Conservation (phyloP, 37 sponge, comb jelly and placozoan genomes). For the Eunapius fragilis region DNA sequence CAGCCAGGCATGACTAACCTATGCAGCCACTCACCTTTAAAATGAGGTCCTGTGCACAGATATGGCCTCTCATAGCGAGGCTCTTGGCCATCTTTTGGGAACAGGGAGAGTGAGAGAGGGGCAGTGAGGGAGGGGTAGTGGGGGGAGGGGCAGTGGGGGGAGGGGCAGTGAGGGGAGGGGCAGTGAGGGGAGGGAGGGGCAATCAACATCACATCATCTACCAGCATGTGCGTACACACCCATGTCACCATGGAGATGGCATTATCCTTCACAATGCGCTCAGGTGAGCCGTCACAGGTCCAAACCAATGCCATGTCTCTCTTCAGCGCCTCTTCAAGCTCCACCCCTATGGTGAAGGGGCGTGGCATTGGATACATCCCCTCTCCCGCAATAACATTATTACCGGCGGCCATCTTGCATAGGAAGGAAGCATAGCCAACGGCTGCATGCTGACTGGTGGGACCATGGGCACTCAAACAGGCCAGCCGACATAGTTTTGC, state of each 20-base stretch:
- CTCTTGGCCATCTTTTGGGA: neutral
- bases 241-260: neutral
- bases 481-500: neutral
- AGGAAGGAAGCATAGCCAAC: neutral
- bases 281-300: neutral
- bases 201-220: neutral
- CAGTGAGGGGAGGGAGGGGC: neutral
- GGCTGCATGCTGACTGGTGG: neutral
- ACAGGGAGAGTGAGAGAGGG: too few species aligned
- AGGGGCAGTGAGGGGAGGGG: too few species aligned
- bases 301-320: neutral
- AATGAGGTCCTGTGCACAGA: neutral
- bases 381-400: neutral
- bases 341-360: neutral
- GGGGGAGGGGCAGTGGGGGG: too few species aligned
- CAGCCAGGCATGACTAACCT: too few species aligned
- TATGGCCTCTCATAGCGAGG: neutral
- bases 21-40: neutral
- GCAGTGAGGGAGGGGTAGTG: too few species aligned
- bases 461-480: neutral
- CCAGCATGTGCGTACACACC: too few species aligned
- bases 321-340: neutral
- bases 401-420: neutral
- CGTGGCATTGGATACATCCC: neutral
- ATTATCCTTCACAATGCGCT: neutral